phyloP scores from a whole-genome alignment of 2,113 vertebrate species.

The Nyctibius bracteatus region DNA sequence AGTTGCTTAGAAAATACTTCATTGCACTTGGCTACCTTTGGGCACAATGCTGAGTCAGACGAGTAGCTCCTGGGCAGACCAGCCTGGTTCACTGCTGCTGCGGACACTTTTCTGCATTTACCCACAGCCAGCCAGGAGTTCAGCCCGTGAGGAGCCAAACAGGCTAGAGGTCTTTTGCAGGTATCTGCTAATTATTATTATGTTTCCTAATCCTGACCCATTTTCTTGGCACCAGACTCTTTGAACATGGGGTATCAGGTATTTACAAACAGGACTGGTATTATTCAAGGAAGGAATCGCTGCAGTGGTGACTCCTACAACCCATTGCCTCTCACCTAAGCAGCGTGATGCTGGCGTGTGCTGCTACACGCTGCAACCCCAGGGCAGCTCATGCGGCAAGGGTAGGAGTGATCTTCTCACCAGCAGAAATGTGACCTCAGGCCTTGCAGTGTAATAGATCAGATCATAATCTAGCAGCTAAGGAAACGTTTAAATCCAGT shows the following conservation, averaged over 20 bases:
- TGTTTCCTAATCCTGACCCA: not conserved
- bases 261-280: not conserved
- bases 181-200: not conserved
- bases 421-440: not conserved
- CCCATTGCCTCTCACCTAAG: not conserved
- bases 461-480: not conserved
- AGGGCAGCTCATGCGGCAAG: too few relatives aligned
- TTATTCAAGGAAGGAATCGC: not conserved
- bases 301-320: not conserved
- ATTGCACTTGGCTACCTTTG: not conserved
- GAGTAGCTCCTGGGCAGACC: not conserved
- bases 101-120: not conserved
- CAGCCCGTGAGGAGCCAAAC: not conserved
- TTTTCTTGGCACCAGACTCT: not conserved
- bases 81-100: not conserved
- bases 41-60: not conserved
- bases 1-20: not conserved
- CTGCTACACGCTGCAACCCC: not conserved
- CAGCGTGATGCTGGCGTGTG: rapidly evolving
- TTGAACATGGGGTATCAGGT: too few relatives aligned
- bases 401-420: not conserved
- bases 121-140: not conserved
- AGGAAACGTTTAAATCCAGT: not conserved
- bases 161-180: not conserved
- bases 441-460: not conserved